phyloP scores from a whole-genome alignment of 2,113 vertebrate genomes.

The Platichthys stellatus region DNA sequence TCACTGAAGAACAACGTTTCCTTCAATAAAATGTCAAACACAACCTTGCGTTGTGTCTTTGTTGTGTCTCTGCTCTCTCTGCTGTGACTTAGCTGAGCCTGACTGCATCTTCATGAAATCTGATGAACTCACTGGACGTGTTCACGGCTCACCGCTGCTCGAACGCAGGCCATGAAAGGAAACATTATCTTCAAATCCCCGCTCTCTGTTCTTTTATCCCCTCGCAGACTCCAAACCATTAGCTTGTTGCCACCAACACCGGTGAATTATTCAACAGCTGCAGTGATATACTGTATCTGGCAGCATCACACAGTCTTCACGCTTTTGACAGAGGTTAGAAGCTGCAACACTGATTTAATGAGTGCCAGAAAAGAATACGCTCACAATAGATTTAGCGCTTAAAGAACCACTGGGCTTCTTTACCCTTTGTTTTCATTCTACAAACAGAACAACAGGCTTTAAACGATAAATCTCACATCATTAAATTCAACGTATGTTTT shows the following conservation, averaged over 20 bases:
- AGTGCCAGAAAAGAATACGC: neutral
- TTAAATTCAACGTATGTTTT: neutral
- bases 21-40: neutral
- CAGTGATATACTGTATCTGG: conserved; percentile 14
- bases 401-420: neutral
- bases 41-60: neutral
- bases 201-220: too few relatives aligned
- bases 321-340: conserved; percentile 1
- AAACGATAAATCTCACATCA: conserved; percentile 12
- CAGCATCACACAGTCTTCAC: conserved; percentile 17
- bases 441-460: neutral
- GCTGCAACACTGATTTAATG: conserved; percentile 17
- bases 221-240: too few relatives aligned
- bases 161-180: conserved; percentile 10
- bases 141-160: neutral
- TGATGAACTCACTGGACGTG: conserved; percentile 7
- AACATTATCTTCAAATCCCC: neutral
- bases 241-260: conserved; percentile 13
- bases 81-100: neutral
- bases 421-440: neutral
- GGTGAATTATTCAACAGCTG: conserved; percentile 37
- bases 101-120: neutral
- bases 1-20: neutral
- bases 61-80: neutral
- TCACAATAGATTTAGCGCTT: conserved; percentile 6